phyloP scores from a whole-genome alignment of 2,797 vertebrate species.

The Luscinia luscinia region DNA sequence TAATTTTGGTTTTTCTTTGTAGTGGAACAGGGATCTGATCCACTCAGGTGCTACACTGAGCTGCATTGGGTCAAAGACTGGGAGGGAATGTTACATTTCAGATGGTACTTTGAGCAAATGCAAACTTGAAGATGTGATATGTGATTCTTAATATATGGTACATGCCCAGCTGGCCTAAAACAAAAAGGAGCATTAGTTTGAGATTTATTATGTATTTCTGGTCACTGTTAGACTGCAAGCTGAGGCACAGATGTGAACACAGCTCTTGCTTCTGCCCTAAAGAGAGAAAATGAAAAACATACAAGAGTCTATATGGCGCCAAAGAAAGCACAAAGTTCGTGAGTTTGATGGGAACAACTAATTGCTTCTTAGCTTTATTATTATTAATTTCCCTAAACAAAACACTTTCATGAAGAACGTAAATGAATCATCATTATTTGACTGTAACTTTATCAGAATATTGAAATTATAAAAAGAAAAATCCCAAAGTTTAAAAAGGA shows the following conservation, averaged over 20 bases:
- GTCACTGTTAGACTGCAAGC: neutral
- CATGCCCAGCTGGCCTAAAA: neutral
- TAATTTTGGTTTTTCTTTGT: neutral
- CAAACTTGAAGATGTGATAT: neutral
- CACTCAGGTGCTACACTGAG: neutral
- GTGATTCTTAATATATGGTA: neutral
- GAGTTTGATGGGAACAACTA: neutral
- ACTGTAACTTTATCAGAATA: neutral
- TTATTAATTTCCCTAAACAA: constrained; percentile 23
- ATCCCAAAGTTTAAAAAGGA: neutral
- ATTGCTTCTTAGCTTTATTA: neutral
- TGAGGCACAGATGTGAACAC: neutral
- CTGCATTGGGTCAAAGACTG: neutral
- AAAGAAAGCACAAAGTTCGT: constrained; percentile 25
- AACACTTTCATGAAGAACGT: neutral
- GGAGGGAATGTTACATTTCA: neutral
- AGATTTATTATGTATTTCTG: neutral
- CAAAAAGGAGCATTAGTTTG: neutral
- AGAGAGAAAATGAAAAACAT: constrained; percentile 33
- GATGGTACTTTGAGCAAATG: neutral
- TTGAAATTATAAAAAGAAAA: neutral
- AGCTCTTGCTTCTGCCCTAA: constrained; percentile 3
- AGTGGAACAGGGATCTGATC: neutral
- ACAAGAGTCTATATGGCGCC: neutral
- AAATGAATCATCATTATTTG: neutral